Percentiles rank a stretch among this genome's conserved stretches.
phyloP scores from a whole-genome alignment of 1,140 invertebrate genomes.

The Acromyrmex echinatior region DNA sequence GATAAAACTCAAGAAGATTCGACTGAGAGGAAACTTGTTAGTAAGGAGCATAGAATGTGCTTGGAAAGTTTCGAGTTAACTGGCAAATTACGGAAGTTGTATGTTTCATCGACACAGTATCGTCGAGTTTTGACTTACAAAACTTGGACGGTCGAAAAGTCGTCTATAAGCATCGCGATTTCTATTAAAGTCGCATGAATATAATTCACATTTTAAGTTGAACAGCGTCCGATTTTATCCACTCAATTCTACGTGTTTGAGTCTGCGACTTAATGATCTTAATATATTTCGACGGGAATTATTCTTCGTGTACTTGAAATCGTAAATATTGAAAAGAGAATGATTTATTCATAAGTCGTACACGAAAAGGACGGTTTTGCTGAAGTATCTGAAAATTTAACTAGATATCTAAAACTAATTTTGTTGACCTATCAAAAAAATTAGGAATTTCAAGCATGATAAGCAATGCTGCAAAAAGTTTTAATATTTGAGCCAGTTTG shows the following conservation, averaged over 20 bases:
- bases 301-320: neutral
- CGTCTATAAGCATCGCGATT: neutral
- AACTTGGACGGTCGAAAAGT: slow-evolving; percentile 17
- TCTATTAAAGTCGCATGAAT: neutral
- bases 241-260: neutral
- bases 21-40: slow-evolving; percentile 10
- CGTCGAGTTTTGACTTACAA: slow-evolving; percentile 3
- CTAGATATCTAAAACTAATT: too few species aligned
- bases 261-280: neutral
- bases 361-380: neutral
- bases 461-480: too few species aligned
- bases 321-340: neutral
- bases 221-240: neutral
- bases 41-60: slow-evolving; percentile 14
- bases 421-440: too few species aligned
- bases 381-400: too few species aligned
- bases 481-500: too few species aligned
- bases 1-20: slow-evolving; percentile 7
- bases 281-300: neutral
- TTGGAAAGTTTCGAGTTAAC: slow-evolving; percentile 21
- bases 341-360: neutral
- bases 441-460: too few species aligned
- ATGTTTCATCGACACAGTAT: neutral
- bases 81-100: slow-evolving; percentile 25
- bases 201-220: neutral